Evolutionary conservation across 1,140 invertebrate species (phyloP), one percentile per base, ranked within the genome.

Genomic region (Parasteatoda tepidariorum): DNA sequence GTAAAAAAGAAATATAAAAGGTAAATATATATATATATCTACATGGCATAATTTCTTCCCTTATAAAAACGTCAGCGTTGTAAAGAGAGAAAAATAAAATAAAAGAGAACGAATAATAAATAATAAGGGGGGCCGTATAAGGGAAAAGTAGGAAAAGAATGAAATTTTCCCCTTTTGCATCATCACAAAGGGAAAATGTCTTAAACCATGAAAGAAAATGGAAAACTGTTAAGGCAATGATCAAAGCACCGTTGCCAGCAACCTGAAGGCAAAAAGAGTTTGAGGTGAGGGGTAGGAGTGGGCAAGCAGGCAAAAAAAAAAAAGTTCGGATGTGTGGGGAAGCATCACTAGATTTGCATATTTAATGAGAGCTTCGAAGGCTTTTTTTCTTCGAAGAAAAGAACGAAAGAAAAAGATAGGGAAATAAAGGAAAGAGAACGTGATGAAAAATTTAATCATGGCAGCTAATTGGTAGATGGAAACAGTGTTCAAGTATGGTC

Each of bases 121-220:
- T 79, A 79, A 79, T 79, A 79, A 79, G 59, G 75, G 64, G n/a
- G 26, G 67, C 15, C 11, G 75, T 18, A 48, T n/a, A 59, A 31
- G 18, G 24, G 24, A 48, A 74, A 76, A 76, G 73, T 64, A 34
- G n/a, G 76, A 38, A 68, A 79, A 79, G 76, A 79, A 79, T 79
- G 76, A 79, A 79, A 68, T 68, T 68, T 76, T 76, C 68, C 68
- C 68, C 54, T 73, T 26, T 18, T 38, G 34, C 31, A 66, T 78
- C 55, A 41, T 68, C 68, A 62, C 67, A 62, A 79, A 79, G 68
- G 38, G 76, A 79, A 79, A 79, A 79, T 79, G 76, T 79, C 76
- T 79, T 79, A 79, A 79, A 79, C 76, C 76, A 79, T 79, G 76
- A 57, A 79, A 64, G 76, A 79, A 79, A 79, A 79, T 79, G 76